Evolutionary conservation across 2,888 invertebrate genomes (phyloP).

Genomic region (Volucella bombylans): DNA sequence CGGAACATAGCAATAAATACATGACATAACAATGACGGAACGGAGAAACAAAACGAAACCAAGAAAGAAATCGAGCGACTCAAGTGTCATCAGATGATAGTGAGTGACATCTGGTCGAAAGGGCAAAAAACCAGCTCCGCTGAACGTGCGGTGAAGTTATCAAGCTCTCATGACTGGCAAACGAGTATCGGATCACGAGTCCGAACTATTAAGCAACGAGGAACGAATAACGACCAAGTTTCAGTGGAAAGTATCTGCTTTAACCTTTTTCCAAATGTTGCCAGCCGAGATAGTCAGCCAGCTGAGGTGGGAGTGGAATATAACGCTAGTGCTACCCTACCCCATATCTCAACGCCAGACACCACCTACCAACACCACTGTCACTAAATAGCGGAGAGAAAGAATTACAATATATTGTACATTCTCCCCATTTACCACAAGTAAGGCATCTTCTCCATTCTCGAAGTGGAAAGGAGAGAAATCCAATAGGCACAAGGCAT

Average conservation of each 20-base stretch:
- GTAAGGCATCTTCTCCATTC: constrained; percentile 67
- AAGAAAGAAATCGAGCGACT: no score
- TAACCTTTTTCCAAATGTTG: constrained; percentile 50
- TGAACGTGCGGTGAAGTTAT: constrained; percentile 79
- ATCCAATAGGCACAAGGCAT: constrained; percentile 58
- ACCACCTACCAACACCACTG: constrained; percentile 18
- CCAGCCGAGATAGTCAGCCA: background rate
- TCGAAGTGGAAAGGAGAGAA: constrained; percentile 70
- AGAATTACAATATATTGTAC: background rate
- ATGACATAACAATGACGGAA: background rate
- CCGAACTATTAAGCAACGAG: background rate
- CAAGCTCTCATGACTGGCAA: constrained; percentile 79
- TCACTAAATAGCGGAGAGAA: constrained; percentile 42
- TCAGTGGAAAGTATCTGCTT: background rate
- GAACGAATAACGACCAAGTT: background rate
- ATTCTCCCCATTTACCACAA: constrained; percentile 58
- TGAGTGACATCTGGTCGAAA: constrained; percentile 21
- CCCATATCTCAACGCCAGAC: background rate
- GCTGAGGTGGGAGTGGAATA: constrained; percentile 22
- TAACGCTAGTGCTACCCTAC: constrained; percentile 21
- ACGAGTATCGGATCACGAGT: constrained; percentile 4
- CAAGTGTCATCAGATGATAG: constrained; percentile 2
- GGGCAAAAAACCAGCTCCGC: constrained; percentile 72
- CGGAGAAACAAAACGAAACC: constrained; percentile 34
- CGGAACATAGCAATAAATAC: background rate